Conservation (phyloP, 2,113 vertebrate genomes). For the Cynoglossus semilaevis region DNA sequence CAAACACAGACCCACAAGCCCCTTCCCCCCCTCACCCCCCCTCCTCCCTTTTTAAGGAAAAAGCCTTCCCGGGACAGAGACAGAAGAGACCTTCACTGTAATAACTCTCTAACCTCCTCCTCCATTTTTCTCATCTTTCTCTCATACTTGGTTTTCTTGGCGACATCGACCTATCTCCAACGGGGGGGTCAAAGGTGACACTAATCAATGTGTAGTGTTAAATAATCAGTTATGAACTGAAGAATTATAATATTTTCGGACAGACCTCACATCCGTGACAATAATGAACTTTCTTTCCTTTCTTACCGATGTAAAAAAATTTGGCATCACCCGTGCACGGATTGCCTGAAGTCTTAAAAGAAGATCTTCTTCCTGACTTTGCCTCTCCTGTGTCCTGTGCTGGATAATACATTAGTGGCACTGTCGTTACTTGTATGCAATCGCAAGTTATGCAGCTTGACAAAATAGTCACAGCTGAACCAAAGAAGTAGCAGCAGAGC, state of each 20-base stretch:
- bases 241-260: too few species aligned
- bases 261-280: too few species aligned
- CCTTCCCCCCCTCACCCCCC: conserved; percentile 30
- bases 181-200: too few species aligned
- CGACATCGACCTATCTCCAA: too few species aligned
- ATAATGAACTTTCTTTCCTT: too few species aligned
- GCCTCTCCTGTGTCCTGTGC: conserved; percentile 12
- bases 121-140: conserved; percentile 13
- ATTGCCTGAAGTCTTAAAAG: conserved; percentile 13
- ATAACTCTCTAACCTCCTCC: conserved; percentile 49
- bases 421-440: conserved; percentile 8
- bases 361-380: conserved; percentile 10
- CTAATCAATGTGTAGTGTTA: too few species aligned
- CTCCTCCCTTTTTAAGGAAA: conserved; percentile 70
- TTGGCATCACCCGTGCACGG: conserved; percentile 1
- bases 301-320: too few species aligned
- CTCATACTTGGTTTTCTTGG: background rate
- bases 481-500: background rate
- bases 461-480: conserved; percentile 11
- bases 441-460: conserved; percentile 6
- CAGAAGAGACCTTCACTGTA: conserved; percentile 28
- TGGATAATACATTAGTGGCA: conserved; percentile 43
- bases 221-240: too few species aligned
- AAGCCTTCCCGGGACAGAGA: conserved; percentile 48
- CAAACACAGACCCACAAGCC: background rate